phyloP scores from a whole-genome alignment of 2,797 vertebrate species.

The Melopsittacus undulatus region DNA sequence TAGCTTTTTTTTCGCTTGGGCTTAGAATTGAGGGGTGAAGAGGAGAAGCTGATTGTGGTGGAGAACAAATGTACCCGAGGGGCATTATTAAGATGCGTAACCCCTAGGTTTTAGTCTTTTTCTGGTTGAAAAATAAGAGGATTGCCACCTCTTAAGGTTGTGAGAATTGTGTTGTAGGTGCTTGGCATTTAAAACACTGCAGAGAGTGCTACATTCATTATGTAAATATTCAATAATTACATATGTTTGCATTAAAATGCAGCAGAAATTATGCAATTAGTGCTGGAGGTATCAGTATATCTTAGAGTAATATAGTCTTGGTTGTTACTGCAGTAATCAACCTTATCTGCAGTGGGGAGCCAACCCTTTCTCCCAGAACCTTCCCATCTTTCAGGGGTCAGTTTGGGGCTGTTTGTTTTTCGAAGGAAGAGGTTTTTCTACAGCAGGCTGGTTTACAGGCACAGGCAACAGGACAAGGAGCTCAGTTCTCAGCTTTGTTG shows the following conservation, averaged over 20 bases:
- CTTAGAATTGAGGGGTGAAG: not conserved
- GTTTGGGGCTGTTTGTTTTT: not conserved
- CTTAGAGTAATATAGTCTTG: slow-evolving; percentile 16
- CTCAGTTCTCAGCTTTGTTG: not conserved
- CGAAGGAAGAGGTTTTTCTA: not conserved
- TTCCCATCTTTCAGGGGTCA: not conserved
- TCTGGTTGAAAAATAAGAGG: not conserved
- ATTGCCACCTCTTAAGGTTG: not conserved
- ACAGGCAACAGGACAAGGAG: not conserved
- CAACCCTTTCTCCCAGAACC: not conserved
- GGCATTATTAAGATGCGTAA: not conserved
- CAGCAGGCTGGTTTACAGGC: not conserved
- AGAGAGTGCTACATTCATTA: slow-evolving; percentile 43
- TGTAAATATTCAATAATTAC: slow-evolving; percentile 62
- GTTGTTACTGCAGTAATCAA: slow-evolving; percentile 45
- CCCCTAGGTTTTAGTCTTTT: not conserved
- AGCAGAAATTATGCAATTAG: slow-evolving; percentile 48
- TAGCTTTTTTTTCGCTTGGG: not conserved
- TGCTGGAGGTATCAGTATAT: slow-evolving; percentile 29
- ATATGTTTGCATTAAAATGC: slow-evolving; percentile 55
- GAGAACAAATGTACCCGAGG: not conserved
- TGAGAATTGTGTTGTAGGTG: slow-evolving; percentile 24
- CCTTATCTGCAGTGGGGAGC: not conserved
- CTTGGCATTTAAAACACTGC: slow-evolving; percentile 16
- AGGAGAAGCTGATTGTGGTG: not conserved